These are phyloP conservation scores for Ophion slaviceki DNA, from an alignment of 2,888 invertebrate genomes.

Conservation along the genomic window DNA sequence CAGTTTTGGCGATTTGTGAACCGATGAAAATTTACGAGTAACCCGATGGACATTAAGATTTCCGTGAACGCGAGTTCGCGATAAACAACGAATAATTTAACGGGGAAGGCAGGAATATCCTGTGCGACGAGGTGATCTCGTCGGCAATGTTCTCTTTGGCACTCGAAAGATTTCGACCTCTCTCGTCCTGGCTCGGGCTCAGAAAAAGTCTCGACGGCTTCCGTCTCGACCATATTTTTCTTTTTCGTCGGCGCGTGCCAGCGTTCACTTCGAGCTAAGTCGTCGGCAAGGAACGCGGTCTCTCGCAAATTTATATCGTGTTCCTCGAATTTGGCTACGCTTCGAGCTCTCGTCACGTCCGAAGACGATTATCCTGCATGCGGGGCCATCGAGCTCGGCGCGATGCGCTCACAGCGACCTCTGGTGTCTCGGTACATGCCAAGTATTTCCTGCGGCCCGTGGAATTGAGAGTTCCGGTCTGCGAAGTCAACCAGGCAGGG, in stretches of 20 bases:
- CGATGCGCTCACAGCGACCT: conserved; percentile 18
- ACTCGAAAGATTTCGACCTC: conserved; percentile 45
- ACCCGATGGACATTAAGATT: too few species aligned
- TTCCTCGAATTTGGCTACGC: conserved; percentile 55
- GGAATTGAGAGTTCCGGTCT: conserved; percentile 32
- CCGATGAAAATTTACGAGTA: not conserved
- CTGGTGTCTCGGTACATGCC: conserved; percentile 20
- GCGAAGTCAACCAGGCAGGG: conserved; percentile 13
- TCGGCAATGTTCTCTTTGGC: conserved; percentile 6
- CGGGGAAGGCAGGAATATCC: not conserved
- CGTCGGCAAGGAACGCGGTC: not conserved
- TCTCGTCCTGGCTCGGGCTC: conserved; percentile 42
- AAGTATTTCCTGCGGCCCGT: conserved; percentile 26
- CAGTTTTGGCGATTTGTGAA: not conserved
- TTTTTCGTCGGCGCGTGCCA: conserved; percentile 44
- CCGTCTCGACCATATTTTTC: conserved; percentile 42
- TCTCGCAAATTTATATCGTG: conserved; percentile 60
- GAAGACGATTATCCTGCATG: conserved; percentile 53
- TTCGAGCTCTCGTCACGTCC: conserved; percentile 52
- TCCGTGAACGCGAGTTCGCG: not conserved
- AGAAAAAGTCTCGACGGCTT: conserved; percentile 28
- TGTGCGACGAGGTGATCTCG: too few species aligned
- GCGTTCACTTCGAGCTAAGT: conserved; percentile 49
- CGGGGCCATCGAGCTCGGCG: conserved; percentile 4
- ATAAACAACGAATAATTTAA: not conserved